A percentile compares a stretch with the other conserved stretches of the same genome.
phyloP scores from a whole-genome alignment of 2,797 vertebrate genomes.

The Gephyroberyx darwinii region DNA sequence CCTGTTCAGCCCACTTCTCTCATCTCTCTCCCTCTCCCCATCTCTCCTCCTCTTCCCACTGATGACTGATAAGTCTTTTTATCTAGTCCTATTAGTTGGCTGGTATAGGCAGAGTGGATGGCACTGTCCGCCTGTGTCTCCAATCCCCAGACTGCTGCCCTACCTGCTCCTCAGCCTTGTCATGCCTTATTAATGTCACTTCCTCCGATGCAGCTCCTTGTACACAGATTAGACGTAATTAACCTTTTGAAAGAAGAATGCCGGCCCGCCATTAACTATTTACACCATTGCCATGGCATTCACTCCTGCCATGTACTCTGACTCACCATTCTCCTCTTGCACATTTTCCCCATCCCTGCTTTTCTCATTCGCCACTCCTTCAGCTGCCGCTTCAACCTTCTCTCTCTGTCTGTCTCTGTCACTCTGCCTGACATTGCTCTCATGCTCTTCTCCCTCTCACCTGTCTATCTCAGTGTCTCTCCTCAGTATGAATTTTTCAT shows the following conservation, averaged over 20 bases:
- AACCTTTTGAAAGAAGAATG: slow-evolving; percentile 77
- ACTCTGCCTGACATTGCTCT: slow-evolving; percentile 33
- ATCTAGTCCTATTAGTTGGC: slow-evolving; percentile 66
- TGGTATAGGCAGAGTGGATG: slow-evolving; percentile 51
- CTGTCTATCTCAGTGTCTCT: slow-evolving; percentile 19
- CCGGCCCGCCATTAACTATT: slow-evolving; percentile 70
- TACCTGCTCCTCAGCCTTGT: slow-evolving; percentile 65
- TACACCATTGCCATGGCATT: slow-evolving; percentile 33
- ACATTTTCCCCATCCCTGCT: slow-evolving; percentile 12
- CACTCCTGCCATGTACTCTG: slow-evolving; percentile 14
- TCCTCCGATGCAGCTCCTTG: slow-evolving; percentile 57
- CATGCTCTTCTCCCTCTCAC: slow-evolving; percentile 31
- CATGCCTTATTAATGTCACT: slow-evolving; percentile 78
- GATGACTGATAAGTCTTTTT: slow-evolving; percentile 72
- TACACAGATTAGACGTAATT: slow-evolving; percentile 80
- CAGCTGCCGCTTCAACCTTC: slow-evolving; percentile 35
- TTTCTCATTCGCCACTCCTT: slow-evolving; percentile 23
- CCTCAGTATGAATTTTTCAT: slow-evolving; percentile 61
- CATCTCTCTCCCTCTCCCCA: slow-evolving; percentile 23
- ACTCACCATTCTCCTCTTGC: slow-evolving; percentile 7
- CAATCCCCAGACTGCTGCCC: slow-evolving; percentile 56
- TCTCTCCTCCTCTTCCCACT: slow-evolving; percentile 33
- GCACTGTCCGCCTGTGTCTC: slow-evolving; percentile 53
- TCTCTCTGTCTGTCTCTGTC: slow-evolving; percentile 16
- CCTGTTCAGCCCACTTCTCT: slow-evolving; percentile 16